Evolutionary conservation across 1,140 invertebrate species (phyloP).

Genomic region (Ceratina japonica): DNA sequence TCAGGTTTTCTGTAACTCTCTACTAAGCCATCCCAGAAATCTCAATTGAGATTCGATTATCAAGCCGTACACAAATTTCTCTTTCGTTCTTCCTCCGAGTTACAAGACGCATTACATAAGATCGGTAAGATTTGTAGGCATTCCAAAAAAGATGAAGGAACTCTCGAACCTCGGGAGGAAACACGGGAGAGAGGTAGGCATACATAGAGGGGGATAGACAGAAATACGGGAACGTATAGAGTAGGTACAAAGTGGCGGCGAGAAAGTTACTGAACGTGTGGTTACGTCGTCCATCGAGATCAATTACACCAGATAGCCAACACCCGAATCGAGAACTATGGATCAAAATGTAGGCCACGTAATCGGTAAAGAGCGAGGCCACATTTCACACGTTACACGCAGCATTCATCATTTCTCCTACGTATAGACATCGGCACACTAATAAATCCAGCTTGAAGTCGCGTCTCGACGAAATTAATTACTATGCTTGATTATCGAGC

Average conservation of each 20-base stretch:
- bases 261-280: conserved; percentile 60
- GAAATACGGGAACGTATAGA: not conserved
- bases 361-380: too few species aligned
- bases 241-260: conserved; percentile 30
- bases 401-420: too few species aligned
- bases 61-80: conserved; percentile 58
- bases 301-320: conserved; percentile 51
- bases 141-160: conserved; percentile 36
- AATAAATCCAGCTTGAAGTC: too few species aligned
- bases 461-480: too few species aligned
- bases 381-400: not conserved
- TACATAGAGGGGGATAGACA: not conserved
- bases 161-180: not conserved
- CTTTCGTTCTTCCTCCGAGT: conserved; percentile 40
- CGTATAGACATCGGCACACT: too few species aligned
- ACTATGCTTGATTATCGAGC: too few species aligned
- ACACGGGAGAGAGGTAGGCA: conserved; percentile 1
- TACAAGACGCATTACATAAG: conserved; percentile 35
- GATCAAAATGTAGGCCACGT: not conserved
- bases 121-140: not conserved
- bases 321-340: conserved; percentile 3
- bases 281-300: conserved; percentile 45
- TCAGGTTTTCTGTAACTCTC: not conserved
- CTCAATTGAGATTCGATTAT: not conserved
- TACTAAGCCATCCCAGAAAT: not conserved